Conservation (phyloP, 2,113 vertebrate genomes). For the Podiceps cristatus region DNA sequence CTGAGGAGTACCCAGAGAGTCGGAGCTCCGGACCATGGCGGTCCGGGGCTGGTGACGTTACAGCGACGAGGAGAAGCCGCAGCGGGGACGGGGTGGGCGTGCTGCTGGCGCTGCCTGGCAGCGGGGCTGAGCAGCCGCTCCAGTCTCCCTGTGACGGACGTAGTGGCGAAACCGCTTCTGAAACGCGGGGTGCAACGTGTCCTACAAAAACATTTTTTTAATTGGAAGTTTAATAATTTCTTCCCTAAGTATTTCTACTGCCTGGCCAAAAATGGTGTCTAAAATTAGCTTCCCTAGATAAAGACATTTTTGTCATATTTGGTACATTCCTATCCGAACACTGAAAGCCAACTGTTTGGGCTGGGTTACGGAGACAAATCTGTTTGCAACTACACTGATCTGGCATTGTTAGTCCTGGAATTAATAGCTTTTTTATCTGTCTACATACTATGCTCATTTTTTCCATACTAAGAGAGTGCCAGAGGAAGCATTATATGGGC, state of each 20-base stretch:
- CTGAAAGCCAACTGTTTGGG: constrained; percentile 36
- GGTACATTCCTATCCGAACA: neutral
- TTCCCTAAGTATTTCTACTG: neutral
- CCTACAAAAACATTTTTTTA: neutral
- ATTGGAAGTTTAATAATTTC: neutral
- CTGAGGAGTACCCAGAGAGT: fast-evolving
- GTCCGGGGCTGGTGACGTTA: neutral
- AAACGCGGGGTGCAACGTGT: neutral
- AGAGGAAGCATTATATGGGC: constrained; percentile 30
- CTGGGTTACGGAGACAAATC: neutral
- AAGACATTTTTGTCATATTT: constrained; percentile 62
- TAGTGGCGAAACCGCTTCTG: fast-evolving
- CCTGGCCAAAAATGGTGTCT: neutral
- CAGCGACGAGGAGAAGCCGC: neutral
- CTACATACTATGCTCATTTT: constrained; percentile 34
- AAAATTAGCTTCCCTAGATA: constrained; percentile 50
- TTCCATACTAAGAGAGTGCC: constrained; percentile 23
- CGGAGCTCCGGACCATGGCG: fast-evolving
- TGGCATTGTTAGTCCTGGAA: neutral
- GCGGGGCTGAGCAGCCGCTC: fast-evolving
- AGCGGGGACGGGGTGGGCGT: fast-evolving
- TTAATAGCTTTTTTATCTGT: constrained; percentile 52
- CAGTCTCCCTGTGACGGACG: fast-evolving
- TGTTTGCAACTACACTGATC: constrained; percentile 4
- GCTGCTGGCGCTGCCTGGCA: too few species aligned